Evolutionary conservation across 2,888 invertebrate species (phyloP), one percentile per base, ranked within the genome.

Genomic region (Ormyrus labotus): DNA sequence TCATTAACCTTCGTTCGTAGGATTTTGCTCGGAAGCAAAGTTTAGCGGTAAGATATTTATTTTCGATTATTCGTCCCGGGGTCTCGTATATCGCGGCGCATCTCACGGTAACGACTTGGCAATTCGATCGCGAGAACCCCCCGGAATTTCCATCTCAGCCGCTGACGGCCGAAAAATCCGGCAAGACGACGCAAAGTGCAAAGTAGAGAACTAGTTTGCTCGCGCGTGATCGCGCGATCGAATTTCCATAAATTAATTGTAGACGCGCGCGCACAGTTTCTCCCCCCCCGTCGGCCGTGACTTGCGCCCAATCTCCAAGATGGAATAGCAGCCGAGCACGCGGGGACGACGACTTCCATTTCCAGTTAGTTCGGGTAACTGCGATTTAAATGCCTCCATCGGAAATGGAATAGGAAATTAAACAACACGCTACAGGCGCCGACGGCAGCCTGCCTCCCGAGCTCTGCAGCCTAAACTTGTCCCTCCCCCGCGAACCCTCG

Each of bases 401-500:
- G 89, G 89, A 89, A 89, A 89, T 89, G 87, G 87, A 88, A 88
- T 88, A 88, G 89, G 89, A 88, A 89, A 89, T 89, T 88, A 88
- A 87, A 88, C 88, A 88, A 88, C 87, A 86, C 85, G 84, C 84
- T 81, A 74, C 69, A 64, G 75, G 65, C 57, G 61, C 6, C 6
- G 34, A 2, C 34, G 34, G 34, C 34, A 34, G 3, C 34, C 8
- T 19, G 48, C 67, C 50, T 13, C 53, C 57, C 64, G 73, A 1
- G 6, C 45, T 10, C 13, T 7, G 13, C 19, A 10, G 13, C n/a
- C 19, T 61, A 34, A 34, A 34, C 34, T 34, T 34, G 34, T 34
- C 51, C 11, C 51, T 58, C 48, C 11, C 5, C 50, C 11, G n/a
- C 58, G 6, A 11, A 2, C n/a, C 6, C 4, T 5, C 58, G 7